Evolutionary conservation across 2,797 vertebrate genomes (phyloP), one percentile per base, ranked within the genome.

Genomic region (Characodon lateralis): DNA sequence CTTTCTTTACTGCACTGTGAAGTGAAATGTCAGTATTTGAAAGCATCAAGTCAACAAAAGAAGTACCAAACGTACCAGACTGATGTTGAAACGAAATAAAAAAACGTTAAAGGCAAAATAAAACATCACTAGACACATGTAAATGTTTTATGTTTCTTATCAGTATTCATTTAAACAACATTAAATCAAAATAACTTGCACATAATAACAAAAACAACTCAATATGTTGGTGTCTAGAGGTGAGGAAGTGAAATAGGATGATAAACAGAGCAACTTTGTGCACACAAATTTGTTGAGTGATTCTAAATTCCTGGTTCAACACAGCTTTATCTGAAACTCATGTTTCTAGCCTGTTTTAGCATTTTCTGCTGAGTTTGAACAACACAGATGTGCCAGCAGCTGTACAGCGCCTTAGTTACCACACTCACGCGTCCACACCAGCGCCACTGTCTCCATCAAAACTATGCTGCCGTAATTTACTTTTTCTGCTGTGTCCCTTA

Each of bases 401-500:
- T 86, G 78, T 12, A 65, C 43, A 24, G 43, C 78, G 66, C 73
- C 79, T 78, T 63, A 50, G 71, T 82, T 66, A 82, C 76, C 71
- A 72, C 81, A 85, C 84, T 61, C 28, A 53, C 41, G 24, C 61
- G 39, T 83, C 79, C 63, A 83, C 86, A 82, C 78, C 72, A 81
- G 8, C 63, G 43, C 71, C 51, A 6, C 68, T 83, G 83, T 91
- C 87, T 92, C 85, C 79, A 74, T 93, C 90, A 84, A 79, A 91
- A 89, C 90, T 87, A 77, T 80, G 87, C 80, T 85, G 79, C 88
- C 84, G 87, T 92, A 88, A 89, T 89, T 92, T 91, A 87, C 85
- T 90, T 91, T 91, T 89, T 80, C 88, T 84, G 81, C 78, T 0
- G 70, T 9, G 78, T 91, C 92, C 91, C 93, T 93, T 76, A 55